Evolutionary conservation across 2,113 vertebrate species (phyloP).

Genomic region (Brachyhypopomus occidentalis): DNA sequence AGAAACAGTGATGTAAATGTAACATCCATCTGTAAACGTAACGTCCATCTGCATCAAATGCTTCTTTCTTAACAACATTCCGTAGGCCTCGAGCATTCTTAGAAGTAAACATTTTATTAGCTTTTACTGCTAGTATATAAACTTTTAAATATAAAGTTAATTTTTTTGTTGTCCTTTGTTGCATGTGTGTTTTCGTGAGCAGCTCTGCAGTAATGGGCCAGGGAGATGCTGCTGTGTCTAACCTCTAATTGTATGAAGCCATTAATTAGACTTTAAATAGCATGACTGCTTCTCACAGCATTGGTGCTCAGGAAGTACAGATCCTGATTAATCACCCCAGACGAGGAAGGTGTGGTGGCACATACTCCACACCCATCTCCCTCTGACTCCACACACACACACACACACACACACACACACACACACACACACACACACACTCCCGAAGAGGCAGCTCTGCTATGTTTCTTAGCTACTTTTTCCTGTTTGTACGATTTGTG

Average conservation of each 20-base stretch:
- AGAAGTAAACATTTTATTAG: slow-evolving; percentile 7
- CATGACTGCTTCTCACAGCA: slow-evolving; percentile 52
- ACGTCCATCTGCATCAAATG: too few relatives aligned
- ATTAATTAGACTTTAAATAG: slow-evolving; percentile 63
- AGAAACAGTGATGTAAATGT: too few relatives aligned
- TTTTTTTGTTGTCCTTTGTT: background rate
- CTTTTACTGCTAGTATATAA: background rate
- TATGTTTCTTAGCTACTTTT: slow-evolving; percentile 58
- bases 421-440: too few relatives aligned
- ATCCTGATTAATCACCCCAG: slow-evolving; percentile 65
- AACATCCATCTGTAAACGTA: too few relatives aligned
- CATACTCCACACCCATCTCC: slow-evolving; percentile 65
- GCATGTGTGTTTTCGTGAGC: background rate
- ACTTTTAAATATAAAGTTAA: too few relatives aligned
- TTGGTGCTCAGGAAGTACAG: slow-evolving; percentile 61
- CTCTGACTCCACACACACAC: slow-evolving; percentile 57
- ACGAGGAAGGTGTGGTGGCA: slow-evolving; percentile 56
- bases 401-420: slow-evolving; percentile 21
- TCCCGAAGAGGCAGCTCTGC: slow-evolving; percentile 48
- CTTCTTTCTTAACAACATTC: slow-evolving; percentile 10
- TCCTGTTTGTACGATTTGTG: background rate
- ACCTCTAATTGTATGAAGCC: background rate
- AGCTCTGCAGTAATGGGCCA: background rate
- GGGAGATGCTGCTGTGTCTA: background rate
- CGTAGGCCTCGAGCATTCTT: background rate